A percentile compares a stretch with the other conserved stretches of the same genome.
Evolutionary conservation across 1,140 invertebrate genomes (phyloP).

Genomic region (Helicorthomorpha holstii): DNA sequence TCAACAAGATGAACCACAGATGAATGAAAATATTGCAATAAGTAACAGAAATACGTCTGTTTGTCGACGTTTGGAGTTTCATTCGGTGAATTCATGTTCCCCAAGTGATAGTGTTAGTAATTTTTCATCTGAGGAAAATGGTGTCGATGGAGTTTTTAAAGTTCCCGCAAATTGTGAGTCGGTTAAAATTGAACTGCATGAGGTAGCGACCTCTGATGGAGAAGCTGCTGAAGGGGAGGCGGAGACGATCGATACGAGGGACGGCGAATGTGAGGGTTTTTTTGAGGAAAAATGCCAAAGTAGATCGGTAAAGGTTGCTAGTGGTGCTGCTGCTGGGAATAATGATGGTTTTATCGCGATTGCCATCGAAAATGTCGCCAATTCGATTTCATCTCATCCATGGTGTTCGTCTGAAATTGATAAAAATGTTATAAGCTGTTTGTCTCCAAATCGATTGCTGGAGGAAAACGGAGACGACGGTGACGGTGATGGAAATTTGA

Average conservation of each 20-base stretch:
- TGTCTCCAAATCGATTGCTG: too few relatives aligned
- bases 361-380: too few relatives aligned
- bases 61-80: not conserved
- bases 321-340: too few relatives aligned
- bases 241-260: not conserved
- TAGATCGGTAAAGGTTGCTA: conserved; percentile 3
- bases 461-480: too few relatives aligned
- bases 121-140: not conserved
- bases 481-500: too few relatives aligned
- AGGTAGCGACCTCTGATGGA: not conserved
- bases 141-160: conserved; percentile 9
- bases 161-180: conserved; percentile 1
- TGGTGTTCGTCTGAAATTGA: too few relatives aligned
- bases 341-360: too few relatives aligned
- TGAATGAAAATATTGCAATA: too few relatives aligned
- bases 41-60: too few relatives aligned
- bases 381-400: too few relatives aligned
- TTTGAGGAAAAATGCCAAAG: conserved; percentile 2
- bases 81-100: not conserved
- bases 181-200: not conserved
- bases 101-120: not conserved
- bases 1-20: too few relatives aligned
- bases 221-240: not conserved
- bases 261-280: not conserved
- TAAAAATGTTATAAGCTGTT: too few relatives aligned